These are phyloP conservation scores for Planococcus citri DNA, from an alignment of 1,140 invertebrate species.

Conservation along the genomic window DNA sequence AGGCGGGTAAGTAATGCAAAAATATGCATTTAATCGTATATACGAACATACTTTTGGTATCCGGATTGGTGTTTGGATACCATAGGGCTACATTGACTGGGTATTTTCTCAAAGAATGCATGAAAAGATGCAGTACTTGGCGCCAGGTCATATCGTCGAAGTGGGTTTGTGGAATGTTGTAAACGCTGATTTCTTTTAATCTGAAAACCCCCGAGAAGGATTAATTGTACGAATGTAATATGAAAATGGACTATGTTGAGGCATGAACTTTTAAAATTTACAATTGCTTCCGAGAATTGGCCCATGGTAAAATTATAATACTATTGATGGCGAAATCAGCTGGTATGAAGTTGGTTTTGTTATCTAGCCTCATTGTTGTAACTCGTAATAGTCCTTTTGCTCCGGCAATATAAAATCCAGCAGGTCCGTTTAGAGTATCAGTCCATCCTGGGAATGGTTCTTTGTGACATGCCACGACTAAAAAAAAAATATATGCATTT, in stretches of 20 bases:
- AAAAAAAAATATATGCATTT: no score
- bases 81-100: slow-evolving; percentile 68
- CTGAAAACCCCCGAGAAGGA: no score
- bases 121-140: slow-evolving; percentile 58
- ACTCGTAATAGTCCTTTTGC: slow-evolving; percentile 76
- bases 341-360: slow-evolving; percentile 69
- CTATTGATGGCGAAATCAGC: slow-evolving; percentile 75
- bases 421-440: slow-evolving; percentile 82
- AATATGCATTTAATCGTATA: no score
- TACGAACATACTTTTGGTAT: no score
- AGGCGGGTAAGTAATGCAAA: slow-evolving; percentile 72
- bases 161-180: slow-evolving; percentile 56
- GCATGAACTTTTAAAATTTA: no score
- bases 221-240: no score
- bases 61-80: slow-evolving; percentile 58
- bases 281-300: not conserved
- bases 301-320: slow-evolving; percentile 26
- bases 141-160: slow-evolving; percentile 61
- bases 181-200: slow-evolving; percentile 49
- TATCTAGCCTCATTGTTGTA: slow-evolving; percentile 60
- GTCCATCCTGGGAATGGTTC: slow-evolving; percentile 75
- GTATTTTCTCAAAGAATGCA: slow-evolving; percentile 49
- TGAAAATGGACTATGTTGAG: no score
- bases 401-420: slow-evolving; percentile 54
- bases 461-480: no score